Percentiles rank a stretch among this genome's conserved stretches.
Evolutionary conservation across 2,113 vertebrate species (phyloP).

Genomic region (Nasalis larvatus): DNA sequence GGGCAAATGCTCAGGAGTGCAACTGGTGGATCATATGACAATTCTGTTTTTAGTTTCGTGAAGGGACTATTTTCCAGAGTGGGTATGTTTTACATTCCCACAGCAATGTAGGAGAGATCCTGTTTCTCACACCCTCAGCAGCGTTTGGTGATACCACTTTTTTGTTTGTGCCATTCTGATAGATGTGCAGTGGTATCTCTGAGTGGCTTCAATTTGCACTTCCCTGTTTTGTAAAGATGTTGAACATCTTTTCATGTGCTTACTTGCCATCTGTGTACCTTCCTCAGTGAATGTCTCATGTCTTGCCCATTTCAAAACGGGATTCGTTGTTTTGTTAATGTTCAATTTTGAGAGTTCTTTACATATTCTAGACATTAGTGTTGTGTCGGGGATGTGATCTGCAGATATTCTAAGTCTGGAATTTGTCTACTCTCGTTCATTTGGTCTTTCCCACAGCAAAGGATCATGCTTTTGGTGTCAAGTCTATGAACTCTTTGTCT

Average conservation of each 20-base stretch:
- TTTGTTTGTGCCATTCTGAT: not conserved
- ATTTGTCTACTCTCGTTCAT: not conserved
- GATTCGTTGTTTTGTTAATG: not conserved
- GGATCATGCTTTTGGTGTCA: not conserved
- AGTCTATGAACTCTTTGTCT: not conserved
- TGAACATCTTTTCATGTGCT: not conserved
- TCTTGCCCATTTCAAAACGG: not conserved
- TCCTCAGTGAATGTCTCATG: not conserved
- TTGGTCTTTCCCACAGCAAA: not conserved
- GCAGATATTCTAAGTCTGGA: not conserved
- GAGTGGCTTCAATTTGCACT: not conserved
- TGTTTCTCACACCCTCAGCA: accelerated
- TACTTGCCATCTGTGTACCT: not conserved
- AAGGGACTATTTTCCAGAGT: not conserved
- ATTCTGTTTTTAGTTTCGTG: not conserved
- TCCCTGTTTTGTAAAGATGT: not conserved
- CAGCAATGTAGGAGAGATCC: not conserved
- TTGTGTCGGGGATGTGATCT: not conserved
- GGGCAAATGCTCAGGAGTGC: not conserved
- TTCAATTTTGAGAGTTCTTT: not conserved
- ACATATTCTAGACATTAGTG: not conserved
- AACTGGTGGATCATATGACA: not conserved
- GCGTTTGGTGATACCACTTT: not conserved
- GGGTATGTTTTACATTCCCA: not conserved
- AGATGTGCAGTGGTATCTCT: too few relatives aligned